Conservation (phyloP, 1,140 invertebrate genomes). For the Caerostris extrusa region DNA sequence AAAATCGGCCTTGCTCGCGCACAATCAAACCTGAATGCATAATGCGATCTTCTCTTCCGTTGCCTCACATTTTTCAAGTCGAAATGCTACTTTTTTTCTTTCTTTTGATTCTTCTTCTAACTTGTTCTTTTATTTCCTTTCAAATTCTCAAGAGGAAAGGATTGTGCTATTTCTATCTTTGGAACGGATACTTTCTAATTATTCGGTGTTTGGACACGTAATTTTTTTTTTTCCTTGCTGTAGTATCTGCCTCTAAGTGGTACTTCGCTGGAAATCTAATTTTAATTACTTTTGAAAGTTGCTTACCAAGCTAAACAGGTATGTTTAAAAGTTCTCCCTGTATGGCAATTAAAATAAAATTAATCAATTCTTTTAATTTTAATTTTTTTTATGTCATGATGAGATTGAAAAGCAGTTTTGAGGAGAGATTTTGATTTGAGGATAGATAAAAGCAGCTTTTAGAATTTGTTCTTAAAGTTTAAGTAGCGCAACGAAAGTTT, state of each 20-base stretch:
- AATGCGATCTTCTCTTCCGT: not conserved
- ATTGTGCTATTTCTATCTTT: not conserved
- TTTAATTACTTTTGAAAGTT: slow-evolving; percentile 13
- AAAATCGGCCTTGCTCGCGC: no score
- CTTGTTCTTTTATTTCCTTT: not conserved
- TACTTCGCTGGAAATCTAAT: not conserved
- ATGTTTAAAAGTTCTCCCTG: not conserved
- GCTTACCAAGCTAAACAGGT: not conserved
- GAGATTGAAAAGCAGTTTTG: not conserved
- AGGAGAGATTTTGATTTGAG: not conserved
- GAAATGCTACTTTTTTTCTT: not conserved
- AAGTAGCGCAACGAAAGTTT: not conserved
- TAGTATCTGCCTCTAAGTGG: not conserved
- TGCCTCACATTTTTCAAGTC: not conserved
- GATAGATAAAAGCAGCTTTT: not conserved
- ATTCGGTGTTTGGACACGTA: not conserved
- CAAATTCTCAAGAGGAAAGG: not conserved
- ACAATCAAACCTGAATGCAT: not conserved
- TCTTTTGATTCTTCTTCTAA: not conserved
- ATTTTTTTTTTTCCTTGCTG: not conserved
- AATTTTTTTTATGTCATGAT: not conserved
- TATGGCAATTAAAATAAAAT: slow-evolving; percentile 26
- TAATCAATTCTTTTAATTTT: not conserved
- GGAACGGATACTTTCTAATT: not conserved
- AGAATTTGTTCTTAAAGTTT: not conserved